A percentile compares a stretch with the other conserved stretches of the same genome.
These are phyloP conservation scores for Rhinogobius similis DNA, from an alignment of 2,113 vertebrate species.

Conservation along the genomic window DNA sequence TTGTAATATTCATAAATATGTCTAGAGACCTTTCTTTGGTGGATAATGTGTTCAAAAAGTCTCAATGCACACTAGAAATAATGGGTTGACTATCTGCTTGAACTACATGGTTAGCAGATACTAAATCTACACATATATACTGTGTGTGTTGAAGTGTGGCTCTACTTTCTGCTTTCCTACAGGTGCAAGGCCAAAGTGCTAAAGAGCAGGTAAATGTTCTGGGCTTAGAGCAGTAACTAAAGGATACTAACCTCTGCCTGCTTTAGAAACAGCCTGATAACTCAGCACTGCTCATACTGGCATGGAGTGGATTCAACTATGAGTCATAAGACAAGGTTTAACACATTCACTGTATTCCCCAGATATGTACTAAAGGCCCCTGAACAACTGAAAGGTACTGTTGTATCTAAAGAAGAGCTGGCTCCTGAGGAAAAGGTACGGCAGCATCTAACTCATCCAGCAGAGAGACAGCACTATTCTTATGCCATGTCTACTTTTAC, in stretches of 20 bases:
- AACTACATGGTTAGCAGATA: background rate
- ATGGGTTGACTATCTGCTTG: background rate
- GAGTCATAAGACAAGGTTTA: background rate
- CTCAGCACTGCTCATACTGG: constrained; percentile 3
- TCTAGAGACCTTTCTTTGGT: too few relatives aligned
- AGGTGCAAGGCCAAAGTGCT: constrained; percentile 76
- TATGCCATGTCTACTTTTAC: background rate
- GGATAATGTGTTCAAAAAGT: too few relatives aligned
- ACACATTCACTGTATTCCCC: constrained; percentile 21
- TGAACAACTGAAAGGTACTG: constrained; percentile 43
- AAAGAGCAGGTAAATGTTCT: constrained; percentile 70
- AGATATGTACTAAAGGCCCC: constrained; percentile 62
- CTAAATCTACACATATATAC: background rate
- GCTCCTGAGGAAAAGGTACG: constrained; percentile 62
- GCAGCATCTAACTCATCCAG: background rate
- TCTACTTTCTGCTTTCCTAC: constrained; percentile 31
- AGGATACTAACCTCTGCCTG: constrained; percentile 35
- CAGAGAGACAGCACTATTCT: background rate
- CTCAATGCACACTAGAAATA: too few relatives aligned
- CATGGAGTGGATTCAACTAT: too few relatives aligned
- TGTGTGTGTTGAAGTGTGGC: background rate
- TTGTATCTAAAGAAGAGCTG: constrained; percentile 45
- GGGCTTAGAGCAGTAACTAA: constrained; percentile 12
- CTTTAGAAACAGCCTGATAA: constrained; percentile 33
- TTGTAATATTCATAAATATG: too few relatives aligned